A percentile compares a stretch with the other conserved stretches of the same genome.
phyloP scores from a whole-genome alignment of 2,797 vertebrate genomes.

The Bufotes viridis region DNA sequence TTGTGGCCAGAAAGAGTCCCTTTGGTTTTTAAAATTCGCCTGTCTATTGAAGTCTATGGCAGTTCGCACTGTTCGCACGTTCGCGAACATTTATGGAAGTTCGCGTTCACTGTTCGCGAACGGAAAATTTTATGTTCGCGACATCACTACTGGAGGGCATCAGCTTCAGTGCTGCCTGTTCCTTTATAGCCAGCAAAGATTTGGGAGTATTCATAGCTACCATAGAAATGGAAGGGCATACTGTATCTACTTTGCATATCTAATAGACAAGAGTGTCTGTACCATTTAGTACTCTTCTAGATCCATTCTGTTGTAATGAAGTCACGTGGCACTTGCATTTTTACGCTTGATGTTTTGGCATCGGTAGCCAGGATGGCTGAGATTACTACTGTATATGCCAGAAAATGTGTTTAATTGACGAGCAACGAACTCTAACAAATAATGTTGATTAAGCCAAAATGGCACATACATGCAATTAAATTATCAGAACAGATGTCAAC shows the following conservation, averaged over 20 bases:
- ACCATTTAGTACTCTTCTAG: not conserved
- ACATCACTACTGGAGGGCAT: not conserved
- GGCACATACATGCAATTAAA: not conserved
- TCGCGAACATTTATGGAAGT: no score
- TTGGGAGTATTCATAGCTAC: not conserved
- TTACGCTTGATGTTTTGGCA: not conserved
- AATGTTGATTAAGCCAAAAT: constrained; percentile 16
- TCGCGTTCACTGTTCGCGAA: no score
- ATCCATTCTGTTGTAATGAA: not conserved
- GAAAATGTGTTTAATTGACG: constrained; percentile 6
- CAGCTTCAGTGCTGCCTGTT: not conserved
- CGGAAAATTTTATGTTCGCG: no score
- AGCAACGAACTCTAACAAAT: constrained; percentile 10
- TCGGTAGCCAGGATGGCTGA: not conserved
- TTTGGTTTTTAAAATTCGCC: no score
- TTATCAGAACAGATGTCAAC: not conserved
- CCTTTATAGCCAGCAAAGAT: not conserved
- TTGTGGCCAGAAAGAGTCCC: no score
- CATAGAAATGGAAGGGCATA: not conserved
- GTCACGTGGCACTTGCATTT: not conserved
- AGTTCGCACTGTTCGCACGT: no score
- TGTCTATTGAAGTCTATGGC: no score
- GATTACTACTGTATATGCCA: not conserved
- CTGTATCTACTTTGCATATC: not conserved
- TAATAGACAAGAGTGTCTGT: not conserved